Evolutionary conservation across 2,888 invertebrate genomes (phyloP).

Genomic region (Epirrita christyi): DNA sequence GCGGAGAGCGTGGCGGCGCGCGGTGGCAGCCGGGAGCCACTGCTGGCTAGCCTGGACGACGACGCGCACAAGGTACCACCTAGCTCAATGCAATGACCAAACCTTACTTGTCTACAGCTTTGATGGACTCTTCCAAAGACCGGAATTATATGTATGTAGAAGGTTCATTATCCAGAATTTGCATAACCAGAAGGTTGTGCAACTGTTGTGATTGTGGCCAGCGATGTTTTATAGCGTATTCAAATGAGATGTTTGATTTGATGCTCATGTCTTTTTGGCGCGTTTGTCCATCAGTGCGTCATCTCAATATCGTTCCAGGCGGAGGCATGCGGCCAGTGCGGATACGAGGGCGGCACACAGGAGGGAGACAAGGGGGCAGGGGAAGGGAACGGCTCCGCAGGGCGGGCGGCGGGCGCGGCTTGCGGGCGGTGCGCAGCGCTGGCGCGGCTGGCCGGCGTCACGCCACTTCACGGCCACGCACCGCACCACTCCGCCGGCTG

Average conservation of each 20-base stretch:
- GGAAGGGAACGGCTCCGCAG: slow-evolving; percentile 29
- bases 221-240: too few species aligned
- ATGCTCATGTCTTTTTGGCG: too few species aligned
- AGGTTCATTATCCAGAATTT: too few species aligned
- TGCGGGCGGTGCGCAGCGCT: slow-evolving; percentile 85
- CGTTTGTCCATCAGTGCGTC: too few species aligned
- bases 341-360: slow-evolving; percentile 47
- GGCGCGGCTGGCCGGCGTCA: slow-evolving; percentile 89
- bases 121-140: too few species aligned
- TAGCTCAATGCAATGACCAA: neutral
- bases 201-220: too few species aligned
- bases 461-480: slow-evolving; percentile 90
- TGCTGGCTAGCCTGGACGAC: slow-evolving; percentile 85
- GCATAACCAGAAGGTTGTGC: too few species aligned
- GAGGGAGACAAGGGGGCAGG: slow-evolving; percentile 27
- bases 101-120: too few species aligned
- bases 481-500: slow-evolving; percentile 87
- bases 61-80: slow-evolving; percentile 69
- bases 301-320: neutral
- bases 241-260: too few species aligned
- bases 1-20: slow-evolving; percentile 50
- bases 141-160: too few species aligned
- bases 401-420: slow-evolving; percentile 35
- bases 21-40: slow-evolving; percentile 86
- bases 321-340: slow-evolving; percentile 54